phyloP scores from a whole-genome alignment of 2,113 vertebrate species.

The Prietella phreatophila region DNA sequence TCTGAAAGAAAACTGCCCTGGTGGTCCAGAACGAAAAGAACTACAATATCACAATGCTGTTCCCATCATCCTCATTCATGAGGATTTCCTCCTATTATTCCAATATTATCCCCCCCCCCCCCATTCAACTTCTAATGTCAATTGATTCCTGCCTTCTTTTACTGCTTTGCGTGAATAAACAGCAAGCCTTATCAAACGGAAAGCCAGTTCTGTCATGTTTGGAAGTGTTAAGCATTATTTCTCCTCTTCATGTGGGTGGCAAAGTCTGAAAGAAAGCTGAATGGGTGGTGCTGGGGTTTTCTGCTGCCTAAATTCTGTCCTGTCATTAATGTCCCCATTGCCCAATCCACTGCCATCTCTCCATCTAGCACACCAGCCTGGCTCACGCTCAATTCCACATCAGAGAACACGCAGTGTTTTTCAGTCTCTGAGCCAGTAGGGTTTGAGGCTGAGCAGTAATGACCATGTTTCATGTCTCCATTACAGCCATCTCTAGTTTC shows the following conservation, averaged over 20 bases:
- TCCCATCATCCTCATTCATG: constrained; percentile 2
- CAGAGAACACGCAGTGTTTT: constrained; percentile 42
- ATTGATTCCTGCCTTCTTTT: constrained; percentile 18
- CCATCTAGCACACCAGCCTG: constrained; percentile 32
- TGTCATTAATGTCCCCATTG: constrained; percentile 38
- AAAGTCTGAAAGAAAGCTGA: constrained; percentile 9
- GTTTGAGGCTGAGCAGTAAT: constrained; percentile 13
- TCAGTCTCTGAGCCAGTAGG: background rate
- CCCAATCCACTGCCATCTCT: constrained; percentile 10
- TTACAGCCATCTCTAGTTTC: background rate
- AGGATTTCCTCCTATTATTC: constrained; percentile 29
- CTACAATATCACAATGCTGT: background rate
- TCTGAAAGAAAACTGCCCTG: background rate
- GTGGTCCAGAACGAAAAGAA: background rate
- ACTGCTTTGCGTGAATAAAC: constrained; percentile 22
- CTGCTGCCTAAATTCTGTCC: background rate
- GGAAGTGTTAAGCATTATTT: constrained; percentile 23
- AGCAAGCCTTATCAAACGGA: constrained; percentile 13
- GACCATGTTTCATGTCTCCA: constrained; percentile 5
- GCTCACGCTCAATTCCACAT: constrained; percentile 53
- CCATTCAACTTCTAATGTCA: background rate
- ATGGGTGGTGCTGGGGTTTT: constrained; percentile 1
- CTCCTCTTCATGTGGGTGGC: constrained; percentile 36
- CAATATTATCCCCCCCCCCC: background rate
- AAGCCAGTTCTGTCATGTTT: constrained; percentile 29